phyloP scores from a whole-genome alignment of 2,113 vertebrate genomes.

The Amblyornis subalaris region DNA sequence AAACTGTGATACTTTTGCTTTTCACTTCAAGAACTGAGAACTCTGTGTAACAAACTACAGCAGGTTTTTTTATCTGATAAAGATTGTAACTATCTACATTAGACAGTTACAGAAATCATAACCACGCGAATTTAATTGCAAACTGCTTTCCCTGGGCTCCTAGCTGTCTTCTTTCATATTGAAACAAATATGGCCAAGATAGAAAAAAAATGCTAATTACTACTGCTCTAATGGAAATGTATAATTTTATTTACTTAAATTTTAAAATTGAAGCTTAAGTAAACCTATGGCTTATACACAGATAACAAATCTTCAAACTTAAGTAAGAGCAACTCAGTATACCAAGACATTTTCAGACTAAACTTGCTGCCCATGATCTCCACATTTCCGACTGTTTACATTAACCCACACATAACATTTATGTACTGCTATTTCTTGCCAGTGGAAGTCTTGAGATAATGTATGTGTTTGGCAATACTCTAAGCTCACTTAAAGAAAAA shows the following conservation, averaged over 20 bases:
- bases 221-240: background rate
- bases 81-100: background rate
- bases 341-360: slow-evolving; percentile 15
- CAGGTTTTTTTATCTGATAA: background rate
- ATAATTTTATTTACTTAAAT: background rate
- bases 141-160: background rate
- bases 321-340: background rate
- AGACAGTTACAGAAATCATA: background rate
- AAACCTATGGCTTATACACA: background rate
- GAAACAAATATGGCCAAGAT: background rate
- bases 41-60: background rate
- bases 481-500: background rate
- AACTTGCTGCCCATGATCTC: background rate
- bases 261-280: background rate
- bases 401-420: background rate
- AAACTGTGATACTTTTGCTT: background rate
- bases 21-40: background rate
- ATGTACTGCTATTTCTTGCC: background rate
- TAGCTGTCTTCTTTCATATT: background rate
- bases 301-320: background rate
- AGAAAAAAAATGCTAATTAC: background rate
- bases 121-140: background rate
- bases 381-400: slow-evolving; percentile 22
- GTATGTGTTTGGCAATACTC: background rate
- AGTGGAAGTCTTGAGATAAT: background rate